These are phyloP conservation scores for Magallana ariakensis DNA, from an alignment of 1,140 invertebrate species.

Conservation along the genomic window DNA sequence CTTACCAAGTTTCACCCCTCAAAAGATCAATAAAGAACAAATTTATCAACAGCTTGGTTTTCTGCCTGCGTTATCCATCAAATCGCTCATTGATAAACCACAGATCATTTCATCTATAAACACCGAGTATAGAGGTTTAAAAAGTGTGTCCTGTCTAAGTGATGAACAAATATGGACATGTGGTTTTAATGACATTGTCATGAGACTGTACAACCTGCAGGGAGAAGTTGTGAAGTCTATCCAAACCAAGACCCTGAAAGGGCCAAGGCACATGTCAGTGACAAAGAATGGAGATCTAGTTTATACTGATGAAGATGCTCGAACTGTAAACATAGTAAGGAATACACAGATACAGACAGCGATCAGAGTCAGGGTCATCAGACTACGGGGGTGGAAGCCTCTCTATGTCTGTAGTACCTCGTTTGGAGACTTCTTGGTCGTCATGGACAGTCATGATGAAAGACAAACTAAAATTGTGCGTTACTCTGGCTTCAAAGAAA, in stretches of 20 bases:
- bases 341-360: not conserved
- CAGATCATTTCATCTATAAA: not conserved
- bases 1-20: not conserved
- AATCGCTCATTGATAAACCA: not conserved
- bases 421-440: too few species aligned
- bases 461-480: not conserved
- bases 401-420: not conserved
- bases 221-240: not conserved
- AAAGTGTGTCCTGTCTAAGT: not conserved
- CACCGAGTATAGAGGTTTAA: not conserved
- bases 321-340: not conserved
- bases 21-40: not conserved
- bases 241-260: not conserved
- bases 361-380: not conserved
- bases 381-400: not conserved
- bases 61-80: not conserved
- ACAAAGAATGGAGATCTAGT: not conserved
- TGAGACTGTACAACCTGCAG: not conserved
- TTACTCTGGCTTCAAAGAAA: not conserved
- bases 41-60: not conserved
- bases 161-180: not conserved
- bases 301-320: not conserved
- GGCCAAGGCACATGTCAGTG: not conserved
- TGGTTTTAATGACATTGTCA: not conserved
- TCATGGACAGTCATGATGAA: not conserved